Base-by-base conservation (phyloP, 2,888 invertebrate genomes). In the Microctonus brassicae region DNA sequence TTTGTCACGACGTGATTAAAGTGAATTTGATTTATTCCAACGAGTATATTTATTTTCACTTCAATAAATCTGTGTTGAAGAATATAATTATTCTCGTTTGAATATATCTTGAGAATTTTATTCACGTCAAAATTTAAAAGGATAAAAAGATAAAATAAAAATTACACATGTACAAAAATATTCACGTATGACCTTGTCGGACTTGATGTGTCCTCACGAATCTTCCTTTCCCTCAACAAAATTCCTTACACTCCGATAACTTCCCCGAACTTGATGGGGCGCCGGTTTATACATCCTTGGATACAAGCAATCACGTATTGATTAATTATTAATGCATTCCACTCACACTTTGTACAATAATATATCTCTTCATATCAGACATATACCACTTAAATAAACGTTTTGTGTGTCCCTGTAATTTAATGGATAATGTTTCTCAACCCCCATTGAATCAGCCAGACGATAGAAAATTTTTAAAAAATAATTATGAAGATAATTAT, bases 81-180 rank as follows among this genome's bases (percentile, higher is more conserved):
- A n/a, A n/a, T n/a, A n/a, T n/a, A n/a, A n/a, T n/a, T n/a, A n/a
- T n/a, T n/a, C n/a, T n/a, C n/a, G n/a, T 2, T 13, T 5, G 13
- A n/a, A 68, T 64, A 70, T 70, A 73, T 72, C 74, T 76, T 75
- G 71, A 75, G 61, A 73, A 75, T 75, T 55, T 71, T 64, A 66
- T 58, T 70, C 76, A 74, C 76, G 74, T 76, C 71, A 53, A 42
- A 10, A 20, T 47, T n/a, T 57, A 17, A 57, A 57, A 29, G 57
- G 29, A 57, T n/a, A 57, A 57, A 57, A 57, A 57, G 29, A 24
- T 26, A 22, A 57, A 39, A 33, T 7, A 33, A 33, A 33, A 39
- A 39, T 39, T 39, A 39, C n/a, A 13, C 39, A 39, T 33, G 7
- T 39, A 13, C 11, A 58, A 22, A 58, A 10, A 72, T 55, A 72